These are phyloP conservation scores for Agrilus mali DNA, from an alignment of 2,888 invertebrate species.

Conservation along the genomic window DNA sequence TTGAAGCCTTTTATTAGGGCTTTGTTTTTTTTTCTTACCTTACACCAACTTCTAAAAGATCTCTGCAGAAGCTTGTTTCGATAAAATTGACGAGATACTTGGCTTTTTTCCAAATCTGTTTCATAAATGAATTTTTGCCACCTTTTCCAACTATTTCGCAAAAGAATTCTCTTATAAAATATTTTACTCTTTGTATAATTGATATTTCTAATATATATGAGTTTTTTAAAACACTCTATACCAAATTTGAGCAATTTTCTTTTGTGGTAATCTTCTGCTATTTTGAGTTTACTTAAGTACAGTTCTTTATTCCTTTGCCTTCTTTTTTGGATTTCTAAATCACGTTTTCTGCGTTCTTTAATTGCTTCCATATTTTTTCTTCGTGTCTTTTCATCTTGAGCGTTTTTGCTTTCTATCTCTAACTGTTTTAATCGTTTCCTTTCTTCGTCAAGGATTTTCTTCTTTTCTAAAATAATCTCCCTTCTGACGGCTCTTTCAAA, in stretches of 20 bases:
- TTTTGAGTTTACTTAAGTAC: constrained; percentile 32
- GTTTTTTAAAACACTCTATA: constrained; percentile 28
- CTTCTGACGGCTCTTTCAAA: constrained; percentile 43
- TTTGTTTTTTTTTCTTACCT: constrained; percentile 32
- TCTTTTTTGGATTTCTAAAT: constrained; percentile 40
- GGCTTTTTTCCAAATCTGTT: constrained; percentile 34
- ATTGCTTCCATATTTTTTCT: constrained; percentile 47
- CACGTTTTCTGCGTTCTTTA: constrained; percentile 46
- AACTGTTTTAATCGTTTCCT: constrained; percentile 47
- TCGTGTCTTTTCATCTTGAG: constrained; percentile 48
- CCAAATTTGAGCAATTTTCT: constrained; percentile 26
- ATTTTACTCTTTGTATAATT: constrained; percentile 24
- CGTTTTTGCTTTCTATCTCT: constrained; percentile 41
- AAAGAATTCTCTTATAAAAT: constrained; percentile 19
- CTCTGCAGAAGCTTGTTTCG: constrained; percentile 37
- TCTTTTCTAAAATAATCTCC: constrained; percentile 36
- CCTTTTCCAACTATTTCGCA: constrained; percentile 14
- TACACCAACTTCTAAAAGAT: constrained; percentile 37
- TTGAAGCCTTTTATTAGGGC: too few species aligned
- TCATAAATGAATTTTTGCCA: constrained; percentile 20
- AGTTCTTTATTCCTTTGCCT: constrained; percentile 41
- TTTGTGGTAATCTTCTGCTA: constrained; percentile 33
- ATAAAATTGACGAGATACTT: constrained; percentile 43
- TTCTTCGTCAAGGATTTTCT: constrained; percentile 36
- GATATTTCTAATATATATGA: constrained; percentile 26